Percentiles rank a stretch among this genome's conserved stretches.
phyloP scores from a whole-genome alignment of 2,888 invertebrate species.

The Marasmarcha lunaedactyla region DNA sequence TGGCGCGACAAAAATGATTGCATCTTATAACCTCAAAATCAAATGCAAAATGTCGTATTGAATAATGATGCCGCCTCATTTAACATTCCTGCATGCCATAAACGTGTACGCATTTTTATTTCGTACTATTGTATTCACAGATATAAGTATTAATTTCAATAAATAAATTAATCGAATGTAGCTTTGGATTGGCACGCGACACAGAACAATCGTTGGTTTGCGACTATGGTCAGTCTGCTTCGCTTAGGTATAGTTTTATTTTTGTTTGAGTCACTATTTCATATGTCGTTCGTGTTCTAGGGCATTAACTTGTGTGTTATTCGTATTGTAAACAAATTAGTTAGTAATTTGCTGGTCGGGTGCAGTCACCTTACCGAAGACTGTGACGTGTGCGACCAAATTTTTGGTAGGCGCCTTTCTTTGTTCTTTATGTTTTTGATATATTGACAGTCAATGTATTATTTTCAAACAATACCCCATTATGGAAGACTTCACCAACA shows the following conservation, averaged over 20 bases:
- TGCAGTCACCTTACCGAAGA: neutral
- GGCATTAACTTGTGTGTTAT: conserved; percentile 54
- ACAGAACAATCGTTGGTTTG: conserved; percentile 48
- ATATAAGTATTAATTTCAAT: conserved; percentile 71
- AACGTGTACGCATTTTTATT: conserved; percentile 64
- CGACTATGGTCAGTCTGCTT: conserved; percentile 42
- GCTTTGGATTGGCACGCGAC: conserved; percentile 24
- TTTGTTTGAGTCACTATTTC: conserved; percentile 44
- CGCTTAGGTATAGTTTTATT: conserved; percentile 41
- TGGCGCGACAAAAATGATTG: conserved; percentile 66
- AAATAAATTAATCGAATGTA: conserved; percentile 67
- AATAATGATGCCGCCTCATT: conserved; percentile 63
- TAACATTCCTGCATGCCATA: conserved; percentile 67
- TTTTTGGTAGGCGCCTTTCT: too few species aligned
- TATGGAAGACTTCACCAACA: too few species aligned
- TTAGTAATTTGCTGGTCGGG: neutral
- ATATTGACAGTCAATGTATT: too few species aligned
- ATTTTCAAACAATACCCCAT: too few species aligned
- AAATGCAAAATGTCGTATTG: conserved; percentile 67
- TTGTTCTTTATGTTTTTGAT: too few species aligned
- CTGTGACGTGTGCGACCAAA: too few species aligned
- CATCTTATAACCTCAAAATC: conserved; percentile 70
- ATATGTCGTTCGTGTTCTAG: conserved; percentile 42
- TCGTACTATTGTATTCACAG: conserved; percentile 64
- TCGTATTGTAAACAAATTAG: conserved; percentile 49